Conservation (phyloP, 2,113 vertebrate species). For the Eurypyga helias region DNA sequence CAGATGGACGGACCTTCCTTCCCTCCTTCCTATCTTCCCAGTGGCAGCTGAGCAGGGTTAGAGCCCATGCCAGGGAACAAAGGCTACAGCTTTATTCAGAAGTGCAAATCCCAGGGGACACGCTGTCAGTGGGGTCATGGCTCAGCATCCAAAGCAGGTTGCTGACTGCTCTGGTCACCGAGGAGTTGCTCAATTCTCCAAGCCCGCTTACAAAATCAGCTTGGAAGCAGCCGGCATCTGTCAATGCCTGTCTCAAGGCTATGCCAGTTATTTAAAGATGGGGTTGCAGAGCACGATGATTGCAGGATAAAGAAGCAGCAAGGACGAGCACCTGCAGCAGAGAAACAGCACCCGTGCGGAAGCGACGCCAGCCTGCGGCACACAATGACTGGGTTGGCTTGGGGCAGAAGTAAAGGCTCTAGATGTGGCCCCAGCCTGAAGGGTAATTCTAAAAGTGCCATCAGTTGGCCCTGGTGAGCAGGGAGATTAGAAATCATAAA, state of each 20-base stretch:
- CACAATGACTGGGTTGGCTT: neutral
- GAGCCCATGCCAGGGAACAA: neutral
- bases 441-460: neutral
- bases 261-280: neutral
- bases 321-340: neutral
- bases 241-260: neutral
- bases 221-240: neutral
- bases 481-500: neutral
- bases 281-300: neutral
- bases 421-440: neutral
- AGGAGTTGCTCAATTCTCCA: neutral
- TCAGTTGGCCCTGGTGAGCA: neutral
- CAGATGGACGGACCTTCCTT: neutral
- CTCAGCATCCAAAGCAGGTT: neutral
- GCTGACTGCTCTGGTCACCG: neutral
- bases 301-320: neutral
- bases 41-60: neutral
- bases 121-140: neutral
- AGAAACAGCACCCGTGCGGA: neutral
- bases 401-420: neutral
- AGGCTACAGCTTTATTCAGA: neutral
- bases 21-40: neutral
- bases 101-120: neutral
- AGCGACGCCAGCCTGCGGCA: neutral
- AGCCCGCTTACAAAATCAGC: neutral